A percentile compares a stretch with the other conserved stretches of the same genome.
These are phyloP conservation scores for Sardinella longiceps DNA, from an alignment of 2,797 vertebrate genomes.

Conservation along the genomic window DNA sequence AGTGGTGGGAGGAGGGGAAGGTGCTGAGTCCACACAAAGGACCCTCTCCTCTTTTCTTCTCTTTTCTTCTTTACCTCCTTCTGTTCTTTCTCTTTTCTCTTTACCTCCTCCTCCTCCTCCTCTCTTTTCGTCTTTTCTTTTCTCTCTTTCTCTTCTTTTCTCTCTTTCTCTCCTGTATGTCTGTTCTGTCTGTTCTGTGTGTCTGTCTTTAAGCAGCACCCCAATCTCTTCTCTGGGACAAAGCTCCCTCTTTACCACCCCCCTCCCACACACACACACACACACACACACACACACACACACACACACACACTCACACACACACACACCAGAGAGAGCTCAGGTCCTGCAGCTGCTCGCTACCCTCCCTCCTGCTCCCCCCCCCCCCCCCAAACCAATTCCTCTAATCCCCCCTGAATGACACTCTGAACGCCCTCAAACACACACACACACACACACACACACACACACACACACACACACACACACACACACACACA, in stretches of 20 bases:
- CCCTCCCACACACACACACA: constrained; percentile 57
- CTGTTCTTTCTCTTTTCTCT: constrained; percentile 45
- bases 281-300: constrained; percentile 14
- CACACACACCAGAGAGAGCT: constrained; percentile 55
- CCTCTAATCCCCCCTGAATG: constrained; percentile 77
- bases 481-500: constrained; percentile 28
- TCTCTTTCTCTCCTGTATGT: constrained; percentile 15
- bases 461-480: constrained; percentile 29
- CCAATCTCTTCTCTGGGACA: constrained; percentile 69
- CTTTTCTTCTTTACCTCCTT: constrained; percentile 48
- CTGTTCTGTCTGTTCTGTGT: too few relatives aligned
- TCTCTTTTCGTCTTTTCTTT: too few relatives aligned
- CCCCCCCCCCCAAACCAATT: constrained; percentile 61
- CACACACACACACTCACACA: constrained; percentile 43
- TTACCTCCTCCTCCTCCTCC: constrained; percentile 47
- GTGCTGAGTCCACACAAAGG: constrained; percentile 71
- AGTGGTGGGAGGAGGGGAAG: constrained; percentile 55
- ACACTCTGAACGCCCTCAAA: constrained; percentile 39
- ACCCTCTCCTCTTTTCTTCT: constrained; percentile 61
- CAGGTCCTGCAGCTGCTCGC: constrained; percentile 75
- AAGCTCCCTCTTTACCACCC: constrained; percentile 71
- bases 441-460: constrained; percentile 23
- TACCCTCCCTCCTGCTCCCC: constrained; percentile 50
- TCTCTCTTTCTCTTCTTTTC: constrained; percentile 51
- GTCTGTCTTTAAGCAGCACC: constrained; percentile 54